These are phyloP conservation scores for Pollenia labialis DNA, from an alignment of 2,888 invertebrate genomes.

Conservation along the genomic window DNA sequence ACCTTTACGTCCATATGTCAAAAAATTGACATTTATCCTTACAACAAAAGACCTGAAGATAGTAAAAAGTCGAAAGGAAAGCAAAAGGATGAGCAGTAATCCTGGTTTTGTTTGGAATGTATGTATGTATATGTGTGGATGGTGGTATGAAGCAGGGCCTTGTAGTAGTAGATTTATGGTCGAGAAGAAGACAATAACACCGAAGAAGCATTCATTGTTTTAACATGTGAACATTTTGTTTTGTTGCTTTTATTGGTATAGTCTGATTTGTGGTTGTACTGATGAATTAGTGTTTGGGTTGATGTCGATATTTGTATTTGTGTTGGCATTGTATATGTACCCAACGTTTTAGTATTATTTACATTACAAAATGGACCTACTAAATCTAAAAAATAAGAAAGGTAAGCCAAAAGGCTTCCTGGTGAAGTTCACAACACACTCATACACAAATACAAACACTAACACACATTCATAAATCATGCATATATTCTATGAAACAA, in stretches of 20 bases:
- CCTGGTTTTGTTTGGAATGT: background rate
- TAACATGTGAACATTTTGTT: constrained; percentile 48
- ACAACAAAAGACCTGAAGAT: constrained; percentile 11
- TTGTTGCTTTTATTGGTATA: constrained; percentile 50
- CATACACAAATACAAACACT: background rate
- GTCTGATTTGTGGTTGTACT: constrained; percentile 58
- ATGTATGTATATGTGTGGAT: background rate
- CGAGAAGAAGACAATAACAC: constrained; percentile 4
- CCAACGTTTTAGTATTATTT: constrained; percentile 61
- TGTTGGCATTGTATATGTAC: constrained; percentile 37
- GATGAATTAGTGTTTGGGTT: constrained; percentile 3
- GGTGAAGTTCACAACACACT: constrained; percentile 32
- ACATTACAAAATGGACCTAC: constrained; percentile 53
- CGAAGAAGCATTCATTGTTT: constrained; percentile 28
- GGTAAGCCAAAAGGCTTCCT: constrained; percentile 38
- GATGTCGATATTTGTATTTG: background rate
- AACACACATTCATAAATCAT: background rate
- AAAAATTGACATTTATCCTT: constrained; percentile 57
- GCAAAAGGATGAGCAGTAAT: background rate
- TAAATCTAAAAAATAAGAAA: constrained; percentile 52
- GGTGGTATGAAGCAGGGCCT: background rate
- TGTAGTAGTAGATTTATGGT: background rate
- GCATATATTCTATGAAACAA: background rate
- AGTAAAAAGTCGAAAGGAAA: background rate
- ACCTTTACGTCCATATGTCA: constrained; percentile 57